A percentile compares a stretch with the other conserved stretches of the same genome.
Evolutionary conservation across 2,797 vertebrate species (phyloP).

Genomic region (Leucoraja ocellata): DNA sequence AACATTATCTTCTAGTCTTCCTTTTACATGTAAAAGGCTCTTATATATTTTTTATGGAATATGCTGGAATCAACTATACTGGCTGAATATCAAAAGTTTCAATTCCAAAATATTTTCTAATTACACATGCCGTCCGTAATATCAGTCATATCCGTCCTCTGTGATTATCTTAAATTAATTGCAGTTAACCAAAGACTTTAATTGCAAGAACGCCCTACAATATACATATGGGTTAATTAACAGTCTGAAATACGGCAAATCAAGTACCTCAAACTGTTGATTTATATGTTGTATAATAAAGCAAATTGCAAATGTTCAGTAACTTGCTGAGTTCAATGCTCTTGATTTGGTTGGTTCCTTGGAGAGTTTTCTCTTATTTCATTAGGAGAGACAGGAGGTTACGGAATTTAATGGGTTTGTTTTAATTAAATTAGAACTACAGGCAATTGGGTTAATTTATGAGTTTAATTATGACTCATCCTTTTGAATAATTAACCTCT

Average conservation of each 20-base stretch:
- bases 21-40: not conserved
- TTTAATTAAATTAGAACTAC: constrained; percentile 34
- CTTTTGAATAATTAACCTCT: constrained; percentile 35
- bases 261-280: not conserved
- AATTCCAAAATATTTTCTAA: not conserved
- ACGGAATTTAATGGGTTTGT: constrained; percentile 2
- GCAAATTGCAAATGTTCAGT: not conserved
- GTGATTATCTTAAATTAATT: not conserved
- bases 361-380: not conserved
- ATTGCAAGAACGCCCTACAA: not conserved
- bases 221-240: not conserved
- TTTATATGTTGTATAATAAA: constrained; percentile 27
- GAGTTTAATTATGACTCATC: constrained; percentile 16
- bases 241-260: not conserved
- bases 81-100: not conserved
- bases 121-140: too few species aligned
- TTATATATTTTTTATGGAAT: not conserved
- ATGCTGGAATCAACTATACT: not conserved
- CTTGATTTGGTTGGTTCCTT: constrained; percentile 4
- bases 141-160: not conserved
- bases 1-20: not conserved
- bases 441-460: constrained; percentile 27
- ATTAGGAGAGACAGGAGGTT: constrained; percentile 34
- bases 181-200: constrained; percentile 2
- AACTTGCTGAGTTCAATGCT: not conserved